phyloP scores from a whole-genome alignment of 30 jellyfish, hydroid and myxozoan genomes.

The Hydra vulgaris region DNA sequence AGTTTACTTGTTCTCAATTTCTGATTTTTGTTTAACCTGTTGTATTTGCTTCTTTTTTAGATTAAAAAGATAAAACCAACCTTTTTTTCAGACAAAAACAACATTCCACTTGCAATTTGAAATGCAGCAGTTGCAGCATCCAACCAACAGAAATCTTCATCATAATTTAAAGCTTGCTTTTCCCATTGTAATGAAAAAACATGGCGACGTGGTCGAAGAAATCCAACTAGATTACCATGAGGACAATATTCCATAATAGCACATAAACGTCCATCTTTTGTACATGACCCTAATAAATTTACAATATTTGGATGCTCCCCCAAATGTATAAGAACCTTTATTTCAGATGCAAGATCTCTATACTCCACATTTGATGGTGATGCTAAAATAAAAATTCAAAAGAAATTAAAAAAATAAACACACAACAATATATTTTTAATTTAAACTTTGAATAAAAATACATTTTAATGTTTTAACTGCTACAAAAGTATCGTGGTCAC shows the following conservation, averaged over 20 bases:
- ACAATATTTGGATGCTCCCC: slow-evolving; percentile 86
- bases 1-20: too few species aligned
- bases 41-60: too few species aligned
- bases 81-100: slow-evolving; percentile 72
- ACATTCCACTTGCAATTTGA: slow-evolving; percentile 91
- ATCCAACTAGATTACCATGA: slow-evolving; percentile 59
- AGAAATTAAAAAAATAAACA: not conserved
- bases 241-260: slow-evolving; percentile 86
- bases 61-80: too few species aligned
- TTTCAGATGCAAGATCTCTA: slow-evolving; percentile 87
- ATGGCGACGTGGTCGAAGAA: slow-evolving; percentile 55
- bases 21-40: too few species aligned
- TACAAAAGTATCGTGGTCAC: slow-evolving; percentile 24
- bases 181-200: slow-evolving; percentile 61
- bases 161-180: slow-evolving; percentile 21
- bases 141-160: slow-evolving; percentile 27
- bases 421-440: too few species aligned
- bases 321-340: slow-evolving; percentile 72
- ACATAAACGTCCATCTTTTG: slow-evolving; percentile 55
- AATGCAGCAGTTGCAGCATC: slow-evolving; percentile 56
- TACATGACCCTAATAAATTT: slow-evolving; percentile 88
- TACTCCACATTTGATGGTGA: slow-evolving; percentile 62
- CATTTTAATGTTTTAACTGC: slow-evolving; percentile 44
- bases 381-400: slow-evolving; percentile 18
- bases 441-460: too few species aligned